A percentile compares a stretch with the other conserved stretches of the same genome.
phyloP scores from a whole-genome alignment of 2,797 vertebrate species.

The Echiichthys vipera region DNA sequence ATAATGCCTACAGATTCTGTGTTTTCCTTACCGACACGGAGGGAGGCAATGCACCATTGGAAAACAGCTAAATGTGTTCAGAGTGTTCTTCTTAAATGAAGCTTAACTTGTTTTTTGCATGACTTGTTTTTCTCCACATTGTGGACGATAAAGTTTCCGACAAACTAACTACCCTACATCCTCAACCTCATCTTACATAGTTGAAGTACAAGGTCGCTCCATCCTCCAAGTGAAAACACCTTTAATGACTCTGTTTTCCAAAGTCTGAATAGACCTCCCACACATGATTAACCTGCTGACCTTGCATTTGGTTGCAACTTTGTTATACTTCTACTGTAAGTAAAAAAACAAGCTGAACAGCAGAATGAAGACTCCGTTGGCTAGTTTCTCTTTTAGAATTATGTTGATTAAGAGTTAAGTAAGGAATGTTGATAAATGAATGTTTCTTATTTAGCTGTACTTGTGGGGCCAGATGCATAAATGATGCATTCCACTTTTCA shows the following conservation, averaged over 20 bases:
- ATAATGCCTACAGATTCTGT: neutral
- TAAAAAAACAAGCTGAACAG: neutral
- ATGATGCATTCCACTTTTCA: no score
- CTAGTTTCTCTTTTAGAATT: neutral
- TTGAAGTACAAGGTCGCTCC: conserved; percentile 7
- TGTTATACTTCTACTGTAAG: neutral
- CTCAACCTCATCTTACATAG: conserved; percentile 29
- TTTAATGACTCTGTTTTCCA: conserved; percentile 24
- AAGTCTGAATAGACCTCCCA: conserved; percentile 41
- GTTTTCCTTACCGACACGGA: neutral
- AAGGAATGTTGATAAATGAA: no score
- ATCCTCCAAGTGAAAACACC: conserved; percentile 29
- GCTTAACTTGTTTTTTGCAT: neutral
- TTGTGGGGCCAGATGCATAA: no score
- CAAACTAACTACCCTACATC: conserved; percentile 9
- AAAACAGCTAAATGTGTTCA: neutral
- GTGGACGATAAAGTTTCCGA: conserved; percentile 8
- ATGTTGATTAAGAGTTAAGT: neutral
- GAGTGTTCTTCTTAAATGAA: neutral
- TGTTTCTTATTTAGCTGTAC: no score
- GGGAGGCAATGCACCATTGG: neutral
- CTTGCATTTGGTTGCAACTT: conserved; percentile 6
- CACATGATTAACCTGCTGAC: conserved; percentile 41
- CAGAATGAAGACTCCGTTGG: conserved; percentile 3
- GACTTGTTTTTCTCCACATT: neutral